These are phyloP conservation scores for Agrotis segetum DNA, from an alignment of 2,888 invertebrate genomes.

Conservation along the genomic window DNA sequence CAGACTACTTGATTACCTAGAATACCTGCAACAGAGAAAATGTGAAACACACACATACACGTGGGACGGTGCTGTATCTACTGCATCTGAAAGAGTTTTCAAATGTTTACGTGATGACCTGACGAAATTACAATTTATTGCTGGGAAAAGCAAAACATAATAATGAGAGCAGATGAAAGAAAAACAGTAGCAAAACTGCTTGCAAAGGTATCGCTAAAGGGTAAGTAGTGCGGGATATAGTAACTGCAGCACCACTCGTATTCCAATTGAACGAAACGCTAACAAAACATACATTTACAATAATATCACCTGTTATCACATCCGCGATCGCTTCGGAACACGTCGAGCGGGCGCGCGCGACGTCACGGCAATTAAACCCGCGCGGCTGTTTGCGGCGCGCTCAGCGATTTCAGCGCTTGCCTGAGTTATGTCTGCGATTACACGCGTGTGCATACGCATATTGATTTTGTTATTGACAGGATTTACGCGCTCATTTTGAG, in stretches of 20 bases:
- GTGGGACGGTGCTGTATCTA: not conserved
- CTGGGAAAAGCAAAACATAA: no score
- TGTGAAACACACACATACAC: not conserved
- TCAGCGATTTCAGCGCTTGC: slow-evolving; percentile 46
- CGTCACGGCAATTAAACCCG: slow-evolving; percentile 45
- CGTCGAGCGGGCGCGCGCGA: slow-evolving; percentile 7
- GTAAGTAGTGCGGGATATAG: no score
- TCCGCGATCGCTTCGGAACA: not conserved
- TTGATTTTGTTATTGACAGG: slow-evolving; percentile 33
- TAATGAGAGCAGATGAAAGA: no score
- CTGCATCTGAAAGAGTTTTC: no score
- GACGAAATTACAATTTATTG: no score
- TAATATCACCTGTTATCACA: not conserved
- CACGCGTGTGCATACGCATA: slow-evolving; percentile 26
- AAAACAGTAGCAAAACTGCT: no score
- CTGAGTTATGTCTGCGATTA: slow-evolving; percentile 36
- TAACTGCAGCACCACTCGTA: no score
- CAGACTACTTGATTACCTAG: slow-evolving; percentile 47
- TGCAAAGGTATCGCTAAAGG: no score
- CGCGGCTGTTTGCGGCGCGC: slow-evolving; percentile 38
- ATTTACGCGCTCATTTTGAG: slow-evolving; percentile 28
- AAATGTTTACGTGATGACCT: no score
- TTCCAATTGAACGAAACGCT: no score
- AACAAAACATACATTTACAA: not conserved
- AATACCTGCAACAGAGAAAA: slow-evolving; percentile 18